A percentile compares a stretch with the other conserved stretches of the same genome.
These are phyloP conservation scores for Ammospiza nelsoni DNA, from an alignment of 2,113 vertebrate species.

Conservation along the genomic window DNA sequence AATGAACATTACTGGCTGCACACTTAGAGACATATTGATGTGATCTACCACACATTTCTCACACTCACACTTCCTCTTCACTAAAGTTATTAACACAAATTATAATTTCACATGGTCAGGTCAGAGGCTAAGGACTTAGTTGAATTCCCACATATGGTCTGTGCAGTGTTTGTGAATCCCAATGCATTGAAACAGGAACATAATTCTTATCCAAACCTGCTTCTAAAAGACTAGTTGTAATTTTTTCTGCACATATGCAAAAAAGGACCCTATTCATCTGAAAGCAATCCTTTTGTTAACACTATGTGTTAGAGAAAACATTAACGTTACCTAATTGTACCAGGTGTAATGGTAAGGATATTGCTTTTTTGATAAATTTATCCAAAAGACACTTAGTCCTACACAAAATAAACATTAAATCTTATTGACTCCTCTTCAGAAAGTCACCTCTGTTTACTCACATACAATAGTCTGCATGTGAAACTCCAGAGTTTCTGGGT, in stretches of 20 bases:
- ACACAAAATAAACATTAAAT: neutral
- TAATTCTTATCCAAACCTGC: neutral
- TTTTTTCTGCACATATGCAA: neutral
- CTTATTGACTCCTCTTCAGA: neutral
- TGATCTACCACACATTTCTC: neutral
- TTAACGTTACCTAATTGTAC: neutral
- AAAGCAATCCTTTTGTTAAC: neutral
- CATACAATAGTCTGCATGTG: neutral
- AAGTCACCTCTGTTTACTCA: neutral
- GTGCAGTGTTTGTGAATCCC: neutral
- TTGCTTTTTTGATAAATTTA: neutral
- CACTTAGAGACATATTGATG: neutral
- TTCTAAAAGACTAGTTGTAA: neutral
- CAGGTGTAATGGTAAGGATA: neutral
- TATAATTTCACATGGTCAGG: neutral
- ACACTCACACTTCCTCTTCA: neutral
- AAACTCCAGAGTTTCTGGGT: neutral
- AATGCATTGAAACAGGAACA: neutral
- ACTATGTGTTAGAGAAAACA: neutral
- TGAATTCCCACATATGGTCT: neutral
- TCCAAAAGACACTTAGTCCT: neutral
- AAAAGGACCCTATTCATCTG: neutral
- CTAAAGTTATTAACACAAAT: neutral
- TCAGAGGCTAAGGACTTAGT: neutral
- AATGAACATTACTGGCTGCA: neutral